Evolutionary conservation across 2,113 vertebrate genomes (phyloP), one percentile per base, ranked within the genome.

Genomic region (Origma solitaria): DNA sequence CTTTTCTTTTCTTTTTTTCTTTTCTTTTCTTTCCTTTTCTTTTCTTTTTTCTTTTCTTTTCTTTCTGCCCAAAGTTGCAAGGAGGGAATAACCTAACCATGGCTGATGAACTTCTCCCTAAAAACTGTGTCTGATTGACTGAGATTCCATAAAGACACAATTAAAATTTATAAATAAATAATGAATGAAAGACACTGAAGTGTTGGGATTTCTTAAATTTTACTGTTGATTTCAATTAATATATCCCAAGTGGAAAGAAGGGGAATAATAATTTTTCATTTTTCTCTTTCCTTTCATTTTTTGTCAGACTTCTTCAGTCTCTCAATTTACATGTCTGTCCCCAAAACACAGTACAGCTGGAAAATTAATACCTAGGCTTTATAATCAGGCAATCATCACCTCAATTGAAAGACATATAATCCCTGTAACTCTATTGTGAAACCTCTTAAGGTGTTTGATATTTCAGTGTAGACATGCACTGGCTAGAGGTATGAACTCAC

Each of bases 201-300:
- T 20, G 3, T 10, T 73, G 18, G 4, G 2, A 0, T 3, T 23
- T 47, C 49, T 22, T 3, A 2, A 56, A 35, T 33, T 28, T 50
- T 61, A 33, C 11, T 64, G 16, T 47, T 80, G 31, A 61, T 83
- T 94, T 87, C n/a, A 45, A 33, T 75, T 45, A 37, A 37, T 64
- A n/a, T 20, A 38, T 25, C 6, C 13, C 37, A 44, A 4, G 8
- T 40, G 10, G 16, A 37, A 92, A 75, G n/a, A 61, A 70, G 4
- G 11, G 1, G 33, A 73, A 56, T 19, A 81, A 83, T 13, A 62
- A 30, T 4, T 17, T 69, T 16, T 25, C 4, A 1, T 28, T 64
- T 64, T 70, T 70, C 19, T 30, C 8, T 81, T 69, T 51, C 7
- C 4, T 13, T 81, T 65, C 33, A 11, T 38, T 38, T 83, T 72